A percentile compares a stretch with the other conserved stretches of the same genome.
Conservation (phyloP, 2,888 invertebrate species). For the Gastrophysa polygoni region DNA sequence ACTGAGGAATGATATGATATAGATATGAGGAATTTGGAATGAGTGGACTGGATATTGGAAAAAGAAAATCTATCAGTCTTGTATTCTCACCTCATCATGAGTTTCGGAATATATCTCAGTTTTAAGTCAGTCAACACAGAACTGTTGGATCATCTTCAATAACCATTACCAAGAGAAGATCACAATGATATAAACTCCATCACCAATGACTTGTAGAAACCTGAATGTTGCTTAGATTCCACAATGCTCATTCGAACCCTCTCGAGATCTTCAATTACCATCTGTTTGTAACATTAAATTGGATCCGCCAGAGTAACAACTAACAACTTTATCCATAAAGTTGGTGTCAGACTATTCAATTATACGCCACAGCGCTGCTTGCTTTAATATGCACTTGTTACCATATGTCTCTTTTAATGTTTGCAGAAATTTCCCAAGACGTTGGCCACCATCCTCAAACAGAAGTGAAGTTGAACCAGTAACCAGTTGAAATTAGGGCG, state of each 20-base stretch:
- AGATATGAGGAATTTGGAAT: too few relatives aligned
- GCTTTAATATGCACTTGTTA: conserved; percentile 27
- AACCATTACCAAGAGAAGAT: too few relatives aligned
- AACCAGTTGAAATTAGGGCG: too few relatives aligned
- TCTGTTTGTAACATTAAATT: conserved; percentile 26
- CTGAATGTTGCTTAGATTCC: not conserved
- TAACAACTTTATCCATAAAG: conserved; percentile 21
- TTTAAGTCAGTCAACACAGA: too few relatives aligned
- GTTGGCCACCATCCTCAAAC: too few relatives aligned
- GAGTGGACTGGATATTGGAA: too few relatives aligned
- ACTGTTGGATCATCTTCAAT: too few relatives aligned
- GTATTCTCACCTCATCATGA: too few relatives aligned
- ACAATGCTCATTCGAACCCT: not conserved
- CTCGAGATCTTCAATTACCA: conserved; percentile 22
- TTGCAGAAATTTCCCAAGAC: not conserved
- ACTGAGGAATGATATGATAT: too few relatives aligned
- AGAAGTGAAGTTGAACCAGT: too few relatives aligned
- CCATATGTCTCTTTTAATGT: conserved; percentile 9
- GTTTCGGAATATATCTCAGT: too few relatives aligned
- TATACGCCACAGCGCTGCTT: conserved; percentile 14
- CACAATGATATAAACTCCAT: not conserved
- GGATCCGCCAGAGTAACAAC: conserved; percentile 24
- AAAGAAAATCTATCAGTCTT: too few relatives aligned
- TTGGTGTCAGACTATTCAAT: conserved; percentile 31
- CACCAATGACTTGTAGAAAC: not conserved